phyloP scores from a whole-genome alignment of 2,797 vertebrate genomes.

The Cyclura pinguis region DNA sequence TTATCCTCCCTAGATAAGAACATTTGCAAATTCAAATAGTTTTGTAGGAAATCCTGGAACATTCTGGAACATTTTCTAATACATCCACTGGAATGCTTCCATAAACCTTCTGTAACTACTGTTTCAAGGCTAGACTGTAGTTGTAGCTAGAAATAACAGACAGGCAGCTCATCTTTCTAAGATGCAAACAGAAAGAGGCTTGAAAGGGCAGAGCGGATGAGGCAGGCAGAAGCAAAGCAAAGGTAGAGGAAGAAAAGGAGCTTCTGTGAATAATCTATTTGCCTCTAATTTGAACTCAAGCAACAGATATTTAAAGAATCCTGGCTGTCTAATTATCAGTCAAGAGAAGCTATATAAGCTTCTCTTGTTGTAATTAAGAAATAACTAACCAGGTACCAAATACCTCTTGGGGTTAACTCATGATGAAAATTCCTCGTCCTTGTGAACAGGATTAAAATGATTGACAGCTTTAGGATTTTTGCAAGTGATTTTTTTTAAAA shows the following conservation, averaged over 20 bases:
- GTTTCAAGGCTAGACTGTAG: not conserved
- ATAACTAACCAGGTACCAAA: not conserved
- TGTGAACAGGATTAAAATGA: conserved; percentile 30
- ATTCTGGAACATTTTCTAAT: not conserved
- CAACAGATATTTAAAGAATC: not conserved
- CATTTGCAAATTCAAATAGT: not conserved
- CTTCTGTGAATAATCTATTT: conserved; percentile 15
- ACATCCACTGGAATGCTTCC: not conserved
- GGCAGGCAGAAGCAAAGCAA: not conserved
- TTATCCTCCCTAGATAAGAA: not conserved
- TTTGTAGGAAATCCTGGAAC: not conserved
- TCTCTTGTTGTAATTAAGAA: conserved; percentile 7
- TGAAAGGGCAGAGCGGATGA: not conserved
- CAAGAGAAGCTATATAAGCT: not conserved
- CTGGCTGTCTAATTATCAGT: not conserved
- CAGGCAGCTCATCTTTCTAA: not conserved
- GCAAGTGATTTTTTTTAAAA: not conserved
- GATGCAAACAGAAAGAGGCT: not conserved
- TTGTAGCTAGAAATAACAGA: not conserved
- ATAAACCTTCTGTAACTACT: not conserved
- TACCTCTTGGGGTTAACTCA: conserved; percentile 6
- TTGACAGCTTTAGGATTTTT: conserved; percentile 21
- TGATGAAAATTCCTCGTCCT: conserved; percentile 7
- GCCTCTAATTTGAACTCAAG: not conserved
- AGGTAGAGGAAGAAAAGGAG: not conserved